Percentiles rank a stretch among this genome's conserved stretches.
Evolutionary conservation across 2,888 invertebrate species (phyloP).

Genomic region (Diplolepis rosae): DNA sequence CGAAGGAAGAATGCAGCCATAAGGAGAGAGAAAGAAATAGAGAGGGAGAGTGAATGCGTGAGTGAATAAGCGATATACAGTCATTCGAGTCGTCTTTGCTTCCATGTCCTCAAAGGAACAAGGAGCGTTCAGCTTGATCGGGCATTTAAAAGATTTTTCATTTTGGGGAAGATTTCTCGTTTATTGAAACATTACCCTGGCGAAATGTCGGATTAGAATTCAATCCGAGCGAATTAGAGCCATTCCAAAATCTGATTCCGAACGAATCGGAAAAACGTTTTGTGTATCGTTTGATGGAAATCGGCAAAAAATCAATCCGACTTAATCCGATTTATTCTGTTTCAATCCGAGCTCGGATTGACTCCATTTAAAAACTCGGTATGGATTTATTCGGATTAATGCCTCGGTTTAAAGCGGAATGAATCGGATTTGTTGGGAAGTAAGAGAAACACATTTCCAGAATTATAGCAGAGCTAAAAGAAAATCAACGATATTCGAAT

Average conservation of each 20-base stretch:
- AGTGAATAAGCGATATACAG: conserved; percentile 34
- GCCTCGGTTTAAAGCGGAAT: no score
- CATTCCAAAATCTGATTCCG: no score
- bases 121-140: conserved; percentile 45
- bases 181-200: not conserved
- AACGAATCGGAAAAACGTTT: no score
- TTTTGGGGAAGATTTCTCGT: conserved; percentile 19
- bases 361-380: no score
- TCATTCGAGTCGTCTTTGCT: conserved; percentile 12
- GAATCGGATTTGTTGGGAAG: no score
- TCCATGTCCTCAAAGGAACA: conserved; percentile 39
- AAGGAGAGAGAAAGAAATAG: conserved; percentile 39
- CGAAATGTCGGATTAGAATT: no score
- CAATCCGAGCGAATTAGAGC: no score
- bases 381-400: no score
- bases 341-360: no score
- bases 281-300: no score
- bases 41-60: conserved; percentile 36
- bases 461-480: not conserved
- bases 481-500: not conserved
- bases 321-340: no score
- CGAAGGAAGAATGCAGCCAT: conserved; percentile 41
- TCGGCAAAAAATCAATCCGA: no score
- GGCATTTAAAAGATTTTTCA: conserved; percentile 42
- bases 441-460: conserved; percentile 16